Conservation (phyloP, 2,113 vertebrate species). For the Solenodon paradoxus region DNA sequence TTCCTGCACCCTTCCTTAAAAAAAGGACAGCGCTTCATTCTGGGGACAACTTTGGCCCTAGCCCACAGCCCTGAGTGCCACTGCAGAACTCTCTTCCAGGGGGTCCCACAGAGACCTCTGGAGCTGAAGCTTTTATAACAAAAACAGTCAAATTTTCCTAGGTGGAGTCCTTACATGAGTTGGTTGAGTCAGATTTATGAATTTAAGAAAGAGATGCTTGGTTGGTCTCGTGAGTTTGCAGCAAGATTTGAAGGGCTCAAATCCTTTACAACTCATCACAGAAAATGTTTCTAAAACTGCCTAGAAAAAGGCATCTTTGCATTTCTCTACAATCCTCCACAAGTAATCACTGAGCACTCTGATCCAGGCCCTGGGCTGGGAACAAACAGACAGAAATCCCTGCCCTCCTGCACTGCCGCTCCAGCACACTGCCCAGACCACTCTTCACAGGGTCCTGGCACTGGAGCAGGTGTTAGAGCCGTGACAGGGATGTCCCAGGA, state of each 20-base stretch:
- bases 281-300: background rate
- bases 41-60: background rate
- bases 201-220: background rate
- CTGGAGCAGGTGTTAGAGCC: background rate
- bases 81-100: rapidly evolving
- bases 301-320: background rate
- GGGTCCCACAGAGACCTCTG: background rate
- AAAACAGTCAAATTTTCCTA: background rate
- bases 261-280: background rate
- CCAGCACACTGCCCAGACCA: no score
- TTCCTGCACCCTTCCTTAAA: no score
- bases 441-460: background rate
- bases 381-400: background rate
- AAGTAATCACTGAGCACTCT: background rate
- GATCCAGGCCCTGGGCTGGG: background rate
- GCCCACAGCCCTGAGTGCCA: rapidly evolving
- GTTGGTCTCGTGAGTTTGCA: background rate
- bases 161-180: background rate
- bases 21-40: no score
- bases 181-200: background rate
- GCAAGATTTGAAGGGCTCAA: background rate
- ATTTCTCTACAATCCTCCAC: background rate
- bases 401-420: background rate
- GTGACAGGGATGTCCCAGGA: background rate
- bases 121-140: background rate